Base-by-base conservation (phyloP, 64 coral and sea anemone genomes). In the Stichodactyla helianthus region DNA sequence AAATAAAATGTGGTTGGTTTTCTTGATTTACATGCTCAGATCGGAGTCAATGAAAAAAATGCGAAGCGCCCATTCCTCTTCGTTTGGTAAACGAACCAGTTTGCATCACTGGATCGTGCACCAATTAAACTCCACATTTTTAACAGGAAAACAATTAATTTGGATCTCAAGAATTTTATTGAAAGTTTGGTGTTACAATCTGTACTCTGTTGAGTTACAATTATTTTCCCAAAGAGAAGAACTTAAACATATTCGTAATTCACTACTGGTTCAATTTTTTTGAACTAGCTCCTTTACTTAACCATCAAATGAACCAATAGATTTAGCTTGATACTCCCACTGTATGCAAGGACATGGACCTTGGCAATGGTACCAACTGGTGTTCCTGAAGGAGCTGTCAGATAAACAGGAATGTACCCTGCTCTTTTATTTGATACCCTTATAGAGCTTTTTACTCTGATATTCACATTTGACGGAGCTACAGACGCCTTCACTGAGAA, bases 231-330 rank as follows among this genome's bases (percentile, higher is more conserved):
- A 44, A n/a, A n/a, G n/a, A n/a, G 35, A 35, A 35, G 31, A 65
- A 65, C 22, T 0, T 18, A 65, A 20, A 65, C 18, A 20, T 22
- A 65, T 7, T 65, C 2, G 35, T 44, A 5, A 65, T 6, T 65
- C 19, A 5, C 62, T n/a, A n/a, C 15, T 59, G 6, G 10, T 59
- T 16, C 27, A 23, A 31, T 54, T 52, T 81, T 19, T 18, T 10
- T 18, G 18, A 15, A 44, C 35, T 44, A 44, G 35, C 35, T 44
- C 35, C 35, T 44, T 52, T 81, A 81, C 7, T 52, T 54, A 17
- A 81, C 78, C 78, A 81, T 81, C 44, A 81, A 19, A 52, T 81
- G 50, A 22, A 50, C 78, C 7, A 81, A 22, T 19, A 81, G 52
- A 54, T 19, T 81, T 51, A 81, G 16, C 78, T 81, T 81, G 50